Conservation (phyloP, 2,113 vertebrate species). For the Scomber colias region DNA sequence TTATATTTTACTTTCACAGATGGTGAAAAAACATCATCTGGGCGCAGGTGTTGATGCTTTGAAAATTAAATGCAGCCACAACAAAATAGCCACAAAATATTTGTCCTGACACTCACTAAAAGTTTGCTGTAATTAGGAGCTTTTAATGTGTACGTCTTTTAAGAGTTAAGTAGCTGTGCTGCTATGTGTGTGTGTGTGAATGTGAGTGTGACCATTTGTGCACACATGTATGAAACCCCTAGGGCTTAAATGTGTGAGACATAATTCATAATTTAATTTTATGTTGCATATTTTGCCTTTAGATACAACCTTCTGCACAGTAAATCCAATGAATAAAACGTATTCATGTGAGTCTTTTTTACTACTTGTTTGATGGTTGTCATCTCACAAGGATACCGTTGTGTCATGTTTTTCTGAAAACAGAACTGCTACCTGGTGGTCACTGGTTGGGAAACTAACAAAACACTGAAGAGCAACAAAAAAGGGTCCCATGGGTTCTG, state of each 20-base stretch:
- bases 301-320: background rate
- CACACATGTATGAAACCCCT: background rate
- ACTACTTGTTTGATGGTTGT: constrained; percentile 15
- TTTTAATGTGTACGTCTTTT: constrained; percentile 21
- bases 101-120: constrained; percentile 49
- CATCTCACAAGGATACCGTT: background rate
- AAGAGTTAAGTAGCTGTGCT: constrained; percentile 1
- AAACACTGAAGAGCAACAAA: too few relatives aligned
- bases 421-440: too few relatives aligned
- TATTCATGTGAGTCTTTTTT: background rate
- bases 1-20: constrained; percentile 75
- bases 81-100: constrained; percentile 47
- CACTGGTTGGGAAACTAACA: too few relatives aligned
- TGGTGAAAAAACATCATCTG: constrained; percentile 76
- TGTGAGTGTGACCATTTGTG: background rate
- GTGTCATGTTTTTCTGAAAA: too few relatives aligned
- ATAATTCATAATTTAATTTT: background rate
- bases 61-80: constrained; percentile 57
- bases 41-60: constrained; percentile 72
- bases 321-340: background rate
- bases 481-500: too few relatives aligned
- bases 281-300: background rate
- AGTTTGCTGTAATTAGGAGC: constrained; percentile 36
- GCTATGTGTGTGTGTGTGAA: background rate
- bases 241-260: background rate